Base-by-base conservation (phyloP, 2,888 invertebrate species). In the Trichogramma dendrolimi region DNA sequence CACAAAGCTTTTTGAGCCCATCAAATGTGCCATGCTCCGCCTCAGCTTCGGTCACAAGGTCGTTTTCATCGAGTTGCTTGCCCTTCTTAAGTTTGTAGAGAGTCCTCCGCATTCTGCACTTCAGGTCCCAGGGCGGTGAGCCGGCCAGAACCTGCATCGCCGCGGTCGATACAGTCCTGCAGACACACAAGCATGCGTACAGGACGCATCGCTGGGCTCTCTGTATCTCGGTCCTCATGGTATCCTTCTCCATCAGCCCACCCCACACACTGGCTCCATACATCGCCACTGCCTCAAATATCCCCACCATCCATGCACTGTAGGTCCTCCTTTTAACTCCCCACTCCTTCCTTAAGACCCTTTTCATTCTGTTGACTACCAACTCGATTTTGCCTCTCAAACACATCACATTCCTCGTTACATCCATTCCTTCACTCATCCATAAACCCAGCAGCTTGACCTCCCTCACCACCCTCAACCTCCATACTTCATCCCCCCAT, bases 161-260 rank as follows among this genome's bases (percentile, higher is more conserved):
- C 3, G 61, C 65, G 4, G 64, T 66, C 4, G 67, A 66, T 0
- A 67, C 67, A 0, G 67, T 69, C 47, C 63, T 60, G 38, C 67
- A 69, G 1, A 66, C 63, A 4, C 54, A 48, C 50, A 60, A 7
- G 43, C 61, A 55, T 1, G 62, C 66, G 46, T 64, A 61, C 53
- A 66, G 6, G 2, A 56, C 58, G 2, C 58, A 53, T 5, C 66
- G 8, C 44, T 66, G 60, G 10, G 51, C 58, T n/a, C 59, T 54
- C 7, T 43, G 39, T 6, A 48, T 8, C 41, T 54, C 48, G 11
- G 1, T 41, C 1, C 55, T 6, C 8, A 48, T 48, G n/a, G 8
- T 1, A 40, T 49, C 40, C 0, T 11, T 7, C 46, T n/a, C 40
- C 1, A 57, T 8, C 0, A 38, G 7, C 1, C 11, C 57, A 39